Percentiles rank a stretch among this genome's conserved stretches.
Evolutionary conservation across 2,888 invertebrate genomes (phyloP).

Genomic region (Nemotelus nigrinus): DNA sequence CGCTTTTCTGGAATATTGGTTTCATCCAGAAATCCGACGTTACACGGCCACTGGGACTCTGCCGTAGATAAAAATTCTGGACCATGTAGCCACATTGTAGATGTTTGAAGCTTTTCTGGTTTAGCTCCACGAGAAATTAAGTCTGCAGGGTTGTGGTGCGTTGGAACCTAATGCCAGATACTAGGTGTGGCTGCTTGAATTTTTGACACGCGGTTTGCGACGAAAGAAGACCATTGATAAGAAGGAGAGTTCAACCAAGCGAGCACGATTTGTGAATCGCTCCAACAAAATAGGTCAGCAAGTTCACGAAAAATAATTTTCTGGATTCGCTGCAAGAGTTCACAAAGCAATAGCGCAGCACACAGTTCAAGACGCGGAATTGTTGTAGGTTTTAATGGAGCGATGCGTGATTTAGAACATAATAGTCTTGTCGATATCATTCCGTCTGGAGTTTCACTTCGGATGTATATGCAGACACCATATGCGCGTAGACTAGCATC

Average conservation of each 20-base stretch:
- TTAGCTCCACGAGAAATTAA: conserved; percentile 1
- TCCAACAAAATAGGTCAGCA: conserved; percentile 50
- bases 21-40: too few relatives aligned
- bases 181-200: not conserved
- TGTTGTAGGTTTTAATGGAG: conserved; percentile 46
- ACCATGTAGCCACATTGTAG: too few relatives aligned
- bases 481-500: conserved; percentile 46
- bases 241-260: conserved; percentile 51
- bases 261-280: conserved; percentile 55
- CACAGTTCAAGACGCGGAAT: conserved; percentile 56
- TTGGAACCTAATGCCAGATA: not conserved
- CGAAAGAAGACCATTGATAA: conserved; percentile 7
- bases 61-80: too few relatives aligned
- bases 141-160: conserved; percentile 7
- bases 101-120: too few relatives aligned
- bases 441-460: not conserved
- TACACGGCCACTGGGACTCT: too few relatives aligned
- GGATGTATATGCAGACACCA: conserved; percentile 42
- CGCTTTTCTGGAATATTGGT: too few relatives aligned
- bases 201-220: not conserved
- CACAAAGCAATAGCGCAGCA: conserved; percentile 53
- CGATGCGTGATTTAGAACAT: conserved; percentile 44
- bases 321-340: conserved; percentile 48
- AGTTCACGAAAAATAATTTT: conserved; percentile 36
- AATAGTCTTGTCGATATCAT: conserved; percentile 14